phyloP scores from a whole-genome alignment of 2,888 invertebrate species.

The Disparrhopalites patrizii region DNA sequence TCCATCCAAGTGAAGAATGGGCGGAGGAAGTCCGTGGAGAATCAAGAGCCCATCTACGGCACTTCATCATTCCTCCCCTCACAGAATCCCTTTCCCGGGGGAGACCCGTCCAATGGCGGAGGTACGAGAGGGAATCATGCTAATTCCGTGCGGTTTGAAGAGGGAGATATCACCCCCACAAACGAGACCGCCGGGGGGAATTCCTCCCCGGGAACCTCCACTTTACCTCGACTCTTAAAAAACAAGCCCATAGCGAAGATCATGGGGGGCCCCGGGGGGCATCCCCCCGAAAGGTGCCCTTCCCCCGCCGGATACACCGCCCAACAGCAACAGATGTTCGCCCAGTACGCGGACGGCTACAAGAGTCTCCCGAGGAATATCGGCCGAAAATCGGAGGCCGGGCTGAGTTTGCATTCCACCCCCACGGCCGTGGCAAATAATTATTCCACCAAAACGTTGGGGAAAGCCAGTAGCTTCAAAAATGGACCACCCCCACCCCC shows the following conservation, averaged over 20 bases:
- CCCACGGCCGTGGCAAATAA: no score
- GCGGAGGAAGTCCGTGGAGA: constrained; percentile 40
- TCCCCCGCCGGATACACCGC: background rate
- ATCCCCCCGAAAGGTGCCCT: background rate
- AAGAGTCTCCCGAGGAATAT: constrained; percentile 46
- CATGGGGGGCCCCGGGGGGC: constrained; percentile 36
- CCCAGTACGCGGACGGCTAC: constrained; percentile 39
- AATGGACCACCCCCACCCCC: constrained; percentile 46
- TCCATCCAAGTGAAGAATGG: constrained; percentile 52
- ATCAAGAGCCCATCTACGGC: constrained; percentile 46
- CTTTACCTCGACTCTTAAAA: constrained; percentile 78
- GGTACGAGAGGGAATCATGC: constrained; percentile 57
- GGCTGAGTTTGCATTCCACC: constrained; percentile 20
- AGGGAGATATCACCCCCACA: constrained; percentile 84
- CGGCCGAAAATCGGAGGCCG: constrained; percentile 36
- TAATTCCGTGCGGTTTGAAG: constrained; percentile 68
- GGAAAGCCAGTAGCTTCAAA: constrained; percentile 23
- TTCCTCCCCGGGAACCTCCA: constrained; percentile 54
- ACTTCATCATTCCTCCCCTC: constrained; percentile 46
- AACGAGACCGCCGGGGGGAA: constrained; percentile 59
- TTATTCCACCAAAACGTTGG: constrained; percentile 27
- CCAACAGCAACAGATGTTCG: constrained; percentile 25
- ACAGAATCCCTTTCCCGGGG: constrained; percentile 9
- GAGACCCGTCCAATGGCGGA: constrained; percentile 50
- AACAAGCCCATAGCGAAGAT: constrained; percentile 78